phyloP scores from a whole-genome alignment of 2,113 vertebrate genomes.

The Telmatochromis sp. region DNA sequence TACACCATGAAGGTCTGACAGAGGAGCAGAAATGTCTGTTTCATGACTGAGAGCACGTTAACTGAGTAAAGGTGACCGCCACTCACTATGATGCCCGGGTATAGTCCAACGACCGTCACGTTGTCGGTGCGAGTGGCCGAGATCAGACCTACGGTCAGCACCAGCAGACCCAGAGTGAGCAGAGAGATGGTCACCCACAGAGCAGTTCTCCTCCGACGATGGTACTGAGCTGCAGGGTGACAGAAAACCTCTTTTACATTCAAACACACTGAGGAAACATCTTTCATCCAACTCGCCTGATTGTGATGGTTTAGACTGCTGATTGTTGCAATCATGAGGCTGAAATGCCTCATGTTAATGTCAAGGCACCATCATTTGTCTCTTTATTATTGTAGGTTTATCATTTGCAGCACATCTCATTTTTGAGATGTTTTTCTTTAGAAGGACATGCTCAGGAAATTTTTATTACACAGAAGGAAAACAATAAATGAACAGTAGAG shows the following conservation, averaged over 20 bases:
- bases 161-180: constrained; percentile 76
- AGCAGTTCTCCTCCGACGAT: constrained; percentile 77
- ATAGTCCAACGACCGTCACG: constrained; percentile 87
- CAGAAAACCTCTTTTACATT: background rate
- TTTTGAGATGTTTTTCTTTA: background rate
- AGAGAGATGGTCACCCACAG: constrained; percentile 81
- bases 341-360: background rate
- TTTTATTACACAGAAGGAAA: background rate
- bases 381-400: background rate
- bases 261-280: background rate
- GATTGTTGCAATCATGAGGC: background rate
- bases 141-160: constrained; percentile 82
- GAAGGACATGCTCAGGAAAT: background rate
- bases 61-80: background rate
- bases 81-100: constrained; percentile 91
- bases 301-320: background rate
- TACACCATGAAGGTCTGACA: background rate
- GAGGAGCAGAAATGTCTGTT: background rate
- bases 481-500: background rate
- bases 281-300: background rate
- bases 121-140: constrained; percentile 88
- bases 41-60: background rate
- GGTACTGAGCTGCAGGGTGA: constrained; percentile 69
- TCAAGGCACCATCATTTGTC: background rate
- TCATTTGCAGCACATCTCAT: background rate